These are phyloP conservation scores for Pleuronectes platessa DNA, from an alignment of 2,113 vertebrate genomes.

Conservation along the genomic window DNA sequence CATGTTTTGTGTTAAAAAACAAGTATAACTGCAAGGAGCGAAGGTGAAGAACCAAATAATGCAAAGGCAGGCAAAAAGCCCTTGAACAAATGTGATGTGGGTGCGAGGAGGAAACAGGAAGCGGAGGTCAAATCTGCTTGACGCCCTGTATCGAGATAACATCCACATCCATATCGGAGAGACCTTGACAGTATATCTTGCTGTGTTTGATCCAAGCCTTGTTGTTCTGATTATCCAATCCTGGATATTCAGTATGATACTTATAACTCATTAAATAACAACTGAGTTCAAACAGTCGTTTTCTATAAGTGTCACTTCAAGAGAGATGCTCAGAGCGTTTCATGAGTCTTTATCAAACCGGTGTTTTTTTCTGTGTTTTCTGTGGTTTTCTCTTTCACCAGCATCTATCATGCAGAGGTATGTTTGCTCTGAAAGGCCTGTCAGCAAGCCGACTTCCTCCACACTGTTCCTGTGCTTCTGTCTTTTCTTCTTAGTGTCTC, in stretches of 20 bases:
- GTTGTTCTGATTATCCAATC: not conserved
- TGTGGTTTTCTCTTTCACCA: constrained; percentile 47
- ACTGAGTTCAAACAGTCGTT: not conserved
- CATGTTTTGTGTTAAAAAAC: constrained; percentile 52
- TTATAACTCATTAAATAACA: not conserved
- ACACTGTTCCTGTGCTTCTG: constrained; percentile 8
- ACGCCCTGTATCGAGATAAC: constrained; percentile 61
- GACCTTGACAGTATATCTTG: not conserved
- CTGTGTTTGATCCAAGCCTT: not conserved
- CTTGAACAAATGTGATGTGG: not conserved
- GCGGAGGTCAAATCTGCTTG: constrained; percentile 66
- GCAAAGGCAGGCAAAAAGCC: not conserved
- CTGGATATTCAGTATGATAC: not conserved
- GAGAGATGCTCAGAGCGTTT: not conserved
- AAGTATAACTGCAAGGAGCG: not conserved
- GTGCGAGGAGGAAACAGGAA: constrained; percentile 72
- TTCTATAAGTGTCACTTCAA: not conserved
- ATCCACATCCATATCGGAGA: not conserved
- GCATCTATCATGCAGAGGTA: constrained; percentile 21
- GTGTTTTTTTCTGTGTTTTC: not conserved
- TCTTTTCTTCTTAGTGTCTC: not conserved
- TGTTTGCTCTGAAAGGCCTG: not conserved
- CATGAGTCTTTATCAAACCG: not conserved
- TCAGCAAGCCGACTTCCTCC: constrained; percentile 48
- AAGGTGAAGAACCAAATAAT: constrained; percentile 11